Conservation (phyloP, 2,888 invertebrate species). For the Eupithecia dodoneata region DNA sequence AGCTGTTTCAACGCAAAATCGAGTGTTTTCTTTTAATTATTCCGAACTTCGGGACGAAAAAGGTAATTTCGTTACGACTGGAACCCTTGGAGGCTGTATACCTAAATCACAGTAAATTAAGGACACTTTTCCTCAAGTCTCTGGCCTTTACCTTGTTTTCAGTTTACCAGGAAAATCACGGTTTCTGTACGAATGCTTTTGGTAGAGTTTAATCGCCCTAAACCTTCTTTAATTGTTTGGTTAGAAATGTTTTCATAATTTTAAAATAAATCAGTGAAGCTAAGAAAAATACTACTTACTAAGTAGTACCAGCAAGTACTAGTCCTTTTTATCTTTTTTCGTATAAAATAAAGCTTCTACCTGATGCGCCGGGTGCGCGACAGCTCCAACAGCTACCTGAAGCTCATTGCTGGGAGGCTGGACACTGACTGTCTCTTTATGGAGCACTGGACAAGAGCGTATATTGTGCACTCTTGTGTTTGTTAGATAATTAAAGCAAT, state of each 20-base stretch:
- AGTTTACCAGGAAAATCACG: slow-evolving; percentile 38
- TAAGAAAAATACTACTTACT: not conserved
- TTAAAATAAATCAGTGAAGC: not conserved
- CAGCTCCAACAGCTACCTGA: no score
- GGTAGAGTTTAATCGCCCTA: not conserved
- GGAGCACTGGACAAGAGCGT: no score
- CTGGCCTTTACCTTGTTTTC: slow-evolving; percentile 35
- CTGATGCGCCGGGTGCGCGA: no score
- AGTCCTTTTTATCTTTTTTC: not conserved
- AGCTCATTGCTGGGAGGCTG: no score
- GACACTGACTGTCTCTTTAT: no score
- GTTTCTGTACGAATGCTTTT: slow-evolving; percentile 17
- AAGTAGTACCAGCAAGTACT: not conserved
- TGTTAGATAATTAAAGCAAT: no score
- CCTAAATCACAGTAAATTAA: slow-evolving; percentile 40
- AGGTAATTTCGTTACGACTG: slow-evolving; percentile 39
- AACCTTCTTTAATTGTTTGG: not conserved
- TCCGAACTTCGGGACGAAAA: slow-evolving; percentile 33
- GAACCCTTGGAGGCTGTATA: slow-evolving; percentile 34
- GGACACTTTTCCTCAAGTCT: slow-evolving; percentile 37
- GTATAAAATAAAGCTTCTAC: not conserved
- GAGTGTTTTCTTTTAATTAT: slow-evolving; percentile 40
- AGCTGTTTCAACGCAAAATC: slow-evolving; percentile 13
- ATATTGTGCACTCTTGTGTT: no score
- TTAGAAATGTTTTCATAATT: not conserved